phyloP scores from a whole-genome alignment of 2,797 vertebrate genomes.

The Odontamblyopus lacepedii region DNA sequence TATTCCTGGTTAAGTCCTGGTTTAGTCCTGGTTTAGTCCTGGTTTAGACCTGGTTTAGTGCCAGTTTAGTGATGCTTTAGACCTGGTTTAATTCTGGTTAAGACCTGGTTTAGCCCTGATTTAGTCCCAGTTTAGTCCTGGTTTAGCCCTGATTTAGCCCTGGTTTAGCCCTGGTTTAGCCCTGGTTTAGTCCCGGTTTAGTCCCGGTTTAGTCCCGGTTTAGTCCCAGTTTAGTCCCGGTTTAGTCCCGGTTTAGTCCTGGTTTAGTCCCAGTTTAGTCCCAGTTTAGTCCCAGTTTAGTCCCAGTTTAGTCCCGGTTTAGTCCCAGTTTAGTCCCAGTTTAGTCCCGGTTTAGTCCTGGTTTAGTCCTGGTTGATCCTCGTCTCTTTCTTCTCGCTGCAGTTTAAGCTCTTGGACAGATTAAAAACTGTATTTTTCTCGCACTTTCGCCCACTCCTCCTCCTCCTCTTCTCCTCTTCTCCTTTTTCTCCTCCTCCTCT shows the following conservation, averaged over 20 bases:
- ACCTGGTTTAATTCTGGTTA: no score
- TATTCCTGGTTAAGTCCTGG: no score
- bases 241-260: neutral
- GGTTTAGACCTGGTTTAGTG: no score
- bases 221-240: neutral
- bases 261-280: neutral
- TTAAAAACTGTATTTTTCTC: neutral
- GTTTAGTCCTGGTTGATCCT: neutral
- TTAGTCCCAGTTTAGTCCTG: neutral
- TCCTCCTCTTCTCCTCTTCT: no score
- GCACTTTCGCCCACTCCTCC: conserved; percentile 1
- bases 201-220: neutral
- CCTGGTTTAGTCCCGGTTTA: neutral
- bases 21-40: no score
- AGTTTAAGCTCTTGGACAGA: neutral
- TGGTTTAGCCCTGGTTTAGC: neutral
- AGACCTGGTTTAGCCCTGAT: no score
- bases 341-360: neutral
- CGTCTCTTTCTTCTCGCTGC: neutral
- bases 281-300: neutral
- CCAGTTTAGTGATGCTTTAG: no score
- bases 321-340: neutral
- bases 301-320: neutral
- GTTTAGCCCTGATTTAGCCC: neutral
- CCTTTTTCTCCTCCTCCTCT: no score